These are phyloP conservation scores for Trigoniulus corallinus DNA, from an alignment of 1,140 invertebrate genomes.

Conservation along the genomic window DNA sequence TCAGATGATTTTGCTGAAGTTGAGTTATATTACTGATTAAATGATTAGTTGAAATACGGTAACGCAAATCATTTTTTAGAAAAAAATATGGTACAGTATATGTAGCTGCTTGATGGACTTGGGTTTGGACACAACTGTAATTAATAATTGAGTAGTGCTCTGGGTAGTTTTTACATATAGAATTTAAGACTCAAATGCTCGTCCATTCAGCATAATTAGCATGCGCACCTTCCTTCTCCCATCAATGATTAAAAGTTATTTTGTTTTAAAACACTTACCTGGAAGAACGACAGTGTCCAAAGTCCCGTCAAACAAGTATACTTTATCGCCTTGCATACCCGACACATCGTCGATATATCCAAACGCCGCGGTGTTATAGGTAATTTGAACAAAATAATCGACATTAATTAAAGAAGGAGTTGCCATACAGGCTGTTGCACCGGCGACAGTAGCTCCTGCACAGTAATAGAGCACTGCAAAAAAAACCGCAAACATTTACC, in stretches of 20 bases:
- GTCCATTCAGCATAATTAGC: too few relatives aligned
- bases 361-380: conserved; percentile 13
- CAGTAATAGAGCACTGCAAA: conserved; percentile 22
- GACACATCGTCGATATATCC: conserved; percentile 6
- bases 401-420: conserved; percentile 18
- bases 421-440: conserved; percentile 20
- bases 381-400: conserved; percentile 13
- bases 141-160: too few relatives aligned
- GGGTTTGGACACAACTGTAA: too few relatives aligned
- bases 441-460: conserved; percentile 16
- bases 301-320: conserved; percentile 25
- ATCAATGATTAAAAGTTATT: not conserved
- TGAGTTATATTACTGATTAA: too few relatives aligned
- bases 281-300: conserved; percentile 23
- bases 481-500: not conserved
- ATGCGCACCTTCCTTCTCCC: too few relatives aligned
- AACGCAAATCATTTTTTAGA: too few relatives aligned
- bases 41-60: too few relatives aligned
- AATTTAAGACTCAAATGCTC: too few relatives aligned
- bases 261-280: conserved; percentile 15
- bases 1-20: too few relatives aligned
- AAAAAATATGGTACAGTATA: too few relatives aligned
- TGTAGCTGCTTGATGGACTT: too few relatives aligned
- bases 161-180: too few relatives aligned
- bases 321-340: conserved; percentile 20